Conservation (phyloP, 2,888 invertebrate genomes). For the Junonia oenone region DNA sequence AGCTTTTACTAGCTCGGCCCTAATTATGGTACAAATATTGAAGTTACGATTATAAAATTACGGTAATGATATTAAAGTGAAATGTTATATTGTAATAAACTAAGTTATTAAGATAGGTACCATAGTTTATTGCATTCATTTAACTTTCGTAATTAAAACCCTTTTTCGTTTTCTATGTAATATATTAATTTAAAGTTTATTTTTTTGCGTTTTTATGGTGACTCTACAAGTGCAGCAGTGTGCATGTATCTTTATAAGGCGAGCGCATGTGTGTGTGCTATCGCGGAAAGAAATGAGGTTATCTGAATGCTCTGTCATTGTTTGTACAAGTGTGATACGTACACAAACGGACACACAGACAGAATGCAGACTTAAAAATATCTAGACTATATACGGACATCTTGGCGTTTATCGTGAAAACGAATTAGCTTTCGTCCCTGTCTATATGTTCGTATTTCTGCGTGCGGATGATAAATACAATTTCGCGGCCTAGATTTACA, state of each 20-base stretch:
- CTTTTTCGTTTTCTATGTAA: not conserved
- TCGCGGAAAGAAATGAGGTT: slow-evolving; percentile 78
- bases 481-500: not conserved
- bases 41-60: no score
- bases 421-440: not conserved
- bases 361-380: slow-evolving; percentile 10
- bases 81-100: no score
- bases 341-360: slow-evolving; percentile 11
- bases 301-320: slow-evolving; percentile 74
- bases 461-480: not conserved
- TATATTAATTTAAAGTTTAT: not conserved
- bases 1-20: not conserved
- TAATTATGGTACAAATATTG: not conserved
- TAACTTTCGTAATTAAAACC: no score
- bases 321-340: slow-evolving; percentile 52
- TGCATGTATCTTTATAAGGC: slow-evolving; percentile 32
- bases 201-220: slow-evolving; percentile 24
- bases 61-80: not conserved
- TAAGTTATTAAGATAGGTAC: not conserved
- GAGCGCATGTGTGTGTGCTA: slow-evolving; percentile 47
- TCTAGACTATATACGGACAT: slow-evolving; percentile 10
- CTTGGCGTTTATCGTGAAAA: not conserved
- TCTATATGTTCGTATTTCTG: not conserved
- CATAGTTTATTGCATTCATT: no score
- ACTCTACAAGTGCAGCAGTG: slow-evolving; percentile 28